These are phyloP conservation scores for Trypoxylus dichotomus DNA, from an alignment of 1,140 invertebrate genomes.

Conservation along the genomic window DNA sequence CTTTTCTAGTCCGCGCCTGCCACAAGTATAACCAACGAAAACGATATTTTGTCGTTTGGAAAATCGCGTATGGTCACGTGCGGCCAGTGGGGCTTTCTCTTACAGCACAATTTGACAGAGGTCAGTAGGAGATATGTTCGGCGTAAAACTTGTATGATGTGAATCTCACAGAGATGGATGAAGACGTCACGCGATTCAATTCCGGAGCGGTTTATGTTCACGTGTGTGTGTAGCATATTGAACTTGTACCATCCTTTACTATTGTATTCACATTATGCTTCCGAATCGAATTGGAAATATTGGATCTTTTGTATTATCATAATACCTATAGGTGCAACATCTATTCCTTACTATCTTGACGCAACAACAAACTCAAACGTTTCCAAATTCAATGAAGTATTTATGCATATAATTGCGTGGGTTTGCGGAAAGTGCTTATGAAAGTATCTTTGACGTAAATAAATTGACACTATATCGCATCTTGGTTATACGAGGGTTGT, in stretches of 20 bases:
- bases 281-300: not conserved
- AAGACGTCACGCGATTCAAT: not conserved
- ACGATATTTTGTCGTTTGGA: conserved; percentile 2
- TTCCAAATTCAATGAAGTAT: no score
- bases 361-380: no score
- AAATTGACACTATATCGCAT: no score
- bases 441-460: no score
- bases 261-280: not conserved
- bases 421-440: no score
- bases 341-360: no score
- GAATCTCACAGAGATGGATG: not conserved
- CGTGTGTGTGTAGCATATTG: not conserved
- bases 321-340: no score
- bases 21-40: not conserved
- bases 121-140: not conserved
- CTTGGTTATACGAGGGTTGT: no score
- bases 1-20: not conserved
- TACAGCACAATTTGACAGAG: not conserved
- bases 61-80: not conserved
- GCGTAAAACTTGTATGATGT: not conserved
- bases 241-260: not conserved
- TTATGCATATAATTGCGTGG: no score
- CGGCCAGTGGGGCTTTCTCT: not conserved
- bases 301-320: not conserved
- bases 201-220: not conserved